phyloP scores from a whole-genome alignment of 2,797 vertebrate species.

The Falco columbarius region DNA sequence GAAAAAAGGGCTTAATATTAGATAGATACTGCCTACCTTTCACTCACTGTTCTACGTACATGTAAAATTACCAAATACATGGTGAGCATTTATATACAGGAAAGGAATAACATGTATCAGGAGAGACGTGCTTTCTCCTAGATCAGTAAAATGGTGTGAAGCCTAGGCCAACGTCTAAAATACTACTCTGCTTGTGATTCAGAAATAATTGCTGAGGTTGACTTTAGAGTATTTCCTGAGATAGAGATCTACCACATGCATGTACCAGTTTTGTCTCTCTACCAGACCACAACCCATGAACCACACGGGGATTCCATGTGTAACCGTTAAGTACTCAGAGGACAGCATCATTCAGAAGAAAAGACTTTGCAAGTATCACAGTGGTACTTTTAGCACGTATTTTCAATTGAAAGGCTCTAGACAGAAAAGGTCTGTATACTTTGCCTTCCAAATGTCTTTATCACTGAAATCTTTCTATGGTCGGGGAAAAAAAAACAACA shows the following conservation, averaged over 20 bases:
- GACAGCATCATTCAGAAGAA: neutral
- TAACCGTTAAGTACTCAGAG: neutral
- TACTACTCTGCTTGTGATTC: neutral
- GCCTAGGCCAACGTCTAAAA: neutral
- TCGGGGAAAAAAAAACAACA: neutral
- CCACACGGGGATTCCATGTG: neutral
- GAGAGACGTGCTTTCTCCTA: neutral
- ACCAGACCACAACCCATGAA: neutral
- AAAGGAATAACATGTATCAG: neutral
- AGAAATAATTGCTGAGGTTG: neutral
- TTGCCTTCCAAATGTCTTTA: neutral
- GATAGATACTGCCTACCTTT: neutral
- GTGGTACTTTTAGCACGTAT: neutral
- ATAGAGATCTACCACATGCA: neutral
- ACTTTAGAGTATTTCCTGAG: neutral
- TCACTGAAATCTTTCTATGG: neutral
- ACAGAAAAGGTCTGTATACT: neutral
- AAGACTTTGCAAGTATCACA: neutral
- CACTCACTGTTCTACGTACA: neutral
- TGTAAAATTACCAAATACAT: neutral
- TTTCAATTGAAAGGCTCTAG: neutral
- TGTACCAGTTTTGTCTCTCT: neutral
- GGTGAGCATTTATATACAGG: neutral
- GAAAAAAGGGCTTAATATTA: neutral
- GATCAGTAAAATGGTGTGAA: neutral